Percentiles rank a stretch among this genome's conserved stretches.
Conservation (phyloP, 2,888 invertebrate genomes). For the Punctoribates punctum region DNA sequence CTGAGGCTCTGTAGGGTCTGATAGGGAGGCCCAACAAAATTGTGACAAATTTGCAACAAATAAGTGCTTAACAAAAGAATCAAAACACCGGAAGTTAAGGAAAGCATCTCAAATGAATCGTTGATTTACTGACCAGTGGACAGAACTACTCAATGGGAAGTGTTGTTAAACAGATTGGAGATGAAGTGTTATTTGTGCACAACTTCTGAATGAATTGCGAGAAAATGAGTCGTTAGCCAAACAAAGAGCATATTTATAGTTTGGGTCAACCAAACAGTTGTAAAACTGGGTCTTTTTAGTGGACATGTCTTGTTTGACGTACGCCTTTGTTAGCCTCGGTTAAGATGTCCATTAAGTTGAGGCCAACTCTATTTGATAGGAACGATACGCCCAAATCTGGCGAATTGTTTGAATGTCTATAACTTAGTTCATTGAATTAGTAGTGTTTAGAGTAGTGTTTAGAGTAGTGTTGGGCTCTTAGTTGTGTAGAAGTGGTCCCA, state of each 20-base stretch:
- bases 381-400: slow-evolving; percentile 26
- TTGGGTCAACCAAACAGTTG: slow-evolving; percentile 31
- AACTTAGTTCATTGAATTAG: background rate
- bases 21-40: background rate
- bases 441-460: too few species aligned
- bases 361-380: slow-evolving; percentile 6
- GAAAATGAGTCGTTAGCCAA: slow-evolving; percentile 4
- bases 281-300: background rate
- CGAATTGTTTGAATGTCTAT: background rate
- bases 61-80: slow-evolving; percentile 30
- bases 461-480: background rate
- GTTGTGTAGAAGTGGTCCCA: background rate
- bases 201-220: slow-evolving; percentile 23
- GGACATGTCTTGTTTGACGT: slow-evolving; percentile 22
- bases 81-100: slow-evolving; percentile 31
- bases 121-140: slow-evolving; percentile 24
- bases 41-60: slow-evolving; percentile 36
- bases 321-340: background rate
- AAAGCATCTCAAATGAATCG: slow-evolving; percentile 32
- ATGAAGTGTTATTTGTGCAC: slow-evolving; percentile 32
- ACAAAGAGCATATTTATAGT: background rate
- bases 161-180: slow-evolving; percentile 33
- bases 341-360: slow-evolving; percentile 18
- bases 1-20: background rate
- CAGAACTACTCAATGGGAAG: slow-evolving; percentile 1